Base-by-base conservation (phyloP, 1,140 invertebrate genomes). In the Ceratina calcarata region DNA sequence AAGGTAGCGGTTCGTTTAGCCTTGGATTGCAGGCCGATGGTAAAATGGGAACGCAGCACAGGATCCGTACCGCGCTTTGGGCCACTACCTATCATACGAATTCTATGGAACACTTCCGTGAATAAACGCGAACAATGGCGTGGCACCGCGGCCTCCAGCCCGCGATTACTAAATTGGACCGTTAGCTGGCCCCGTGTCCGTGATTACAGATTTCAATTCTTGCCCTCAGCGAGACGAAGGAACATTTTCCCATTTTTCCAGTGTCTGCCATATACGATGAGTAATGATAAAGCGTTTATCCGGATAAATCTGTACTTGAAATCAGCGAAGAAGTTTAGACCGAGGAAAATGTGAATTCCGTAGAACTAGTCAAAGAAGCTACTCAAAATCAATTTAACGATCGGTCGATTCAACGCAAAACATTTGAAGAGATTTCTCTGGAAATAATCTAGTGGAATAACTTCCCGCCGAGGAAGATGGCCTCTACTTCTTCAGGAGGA, bases 1-100 rank as follows among this genome's bases (percentile, higher is more conserved):
- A 85, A 88, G 86, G 82, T 84, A 86, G 81, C 77, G 78, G 89
- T 89, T 89, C 87, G 88, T 88, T 90, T 87, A 86, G 85, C 80
- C 67, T 77, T 60, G 82, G 80, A 84, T 86, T 84, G 83, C 83
- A 70, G 37, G 27, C 57, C 70, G 74, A 57, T 67, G 81, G 78
- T 68, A 75, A 85, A 55, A 72, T 75, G 74, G 78, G 83, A 85
- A 72, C 53, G 61, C 72, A 58, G 58, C 70, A 66, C 58, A 45
- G 70, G 78, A 45, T 66, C 24, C 71, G 45, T 70, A 45, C 51
- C 71, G 65, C 51, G 69, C 73, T 49, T 69, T 71, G 58, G 68
- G 66, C 83, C 65, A 32, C 55, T 81, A 58, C 71, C 84, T 82
- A 86, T 86, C 83, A 79, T 76, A 81, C 81, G 73, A 84, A 86